phyloP scores from a whole-genome alignment of 1,140 invertebrate species.

The Micrasema minimum region DNA sequence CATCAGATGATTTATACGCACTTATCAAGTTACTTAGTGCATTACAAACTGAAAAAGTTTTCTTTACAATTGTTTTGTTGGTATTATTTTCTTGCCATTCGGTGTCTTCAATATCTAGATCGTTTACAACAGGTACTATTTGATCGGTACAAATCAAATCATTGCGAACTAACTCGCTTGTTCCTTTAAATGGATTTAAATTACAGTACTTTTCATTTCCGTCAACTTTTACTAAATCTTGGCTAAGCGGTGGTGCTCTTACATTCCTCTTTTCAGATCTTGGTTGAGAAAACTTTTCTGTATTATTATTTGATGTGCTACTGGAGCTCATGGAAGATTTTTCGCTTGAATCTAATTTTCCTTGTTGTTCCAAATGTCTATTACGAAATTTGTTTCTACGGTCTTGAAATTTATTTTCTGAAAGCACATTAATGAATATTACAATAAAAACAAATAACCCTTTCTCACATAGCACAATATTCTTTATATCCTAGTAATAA shows the following conservation, averaged over 20 bases:
- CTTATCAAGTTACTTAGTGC: slow-evolving; percentile 66
- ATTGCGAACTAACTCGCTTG: slow-evolving; percentile 52
- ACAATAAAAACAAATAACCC: no score
- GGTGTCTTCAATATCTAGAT: slow-evolving; percentile 53
- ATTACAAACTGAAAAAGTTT: slow-evolving; percentile 59
- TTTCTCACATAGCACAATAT: no score
- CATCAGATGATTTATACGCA: slow-evolving; percentile 67
- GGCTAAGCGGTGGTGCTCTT: neutral
- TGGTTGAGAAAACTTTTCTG: neutral
- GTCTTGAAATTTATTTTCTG: slow-evolving; percentile 36
- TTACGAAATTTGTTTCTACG: slow-evolving; percentile 22
- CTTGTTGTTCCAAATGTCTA: slow-evolving; percentile 6
- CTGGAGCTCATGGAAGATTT: neutral
- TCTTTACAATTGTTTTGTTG: slow-evolving; percentile 48
- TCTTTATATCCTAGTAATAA: no score
- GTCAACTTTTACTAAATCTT: neutral
- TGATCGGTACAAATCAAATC: slow-evolving; percentile 40
- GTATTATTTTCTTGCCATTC: slow-evolving; percentile 55
- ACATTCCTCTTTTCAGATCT: neutral
- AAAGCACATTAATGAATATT: slow-evolving; percentile 2
- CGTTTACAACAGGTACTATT: slow-evolving; percentile 38
- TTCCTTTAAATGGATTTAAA: slow-evolving; percentile 61
- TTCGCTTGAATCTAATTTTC: neutral
- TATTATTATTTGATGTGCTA: neutral
- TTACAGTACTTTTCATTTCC: slow-evolving; percentile 57